A percentile compares a stretch with the other conserved stretches of the same genome.
phyloP scores from a whole-genome alignment of 2,113 vertebrate species.

The Mugil cephalus region DNA sequence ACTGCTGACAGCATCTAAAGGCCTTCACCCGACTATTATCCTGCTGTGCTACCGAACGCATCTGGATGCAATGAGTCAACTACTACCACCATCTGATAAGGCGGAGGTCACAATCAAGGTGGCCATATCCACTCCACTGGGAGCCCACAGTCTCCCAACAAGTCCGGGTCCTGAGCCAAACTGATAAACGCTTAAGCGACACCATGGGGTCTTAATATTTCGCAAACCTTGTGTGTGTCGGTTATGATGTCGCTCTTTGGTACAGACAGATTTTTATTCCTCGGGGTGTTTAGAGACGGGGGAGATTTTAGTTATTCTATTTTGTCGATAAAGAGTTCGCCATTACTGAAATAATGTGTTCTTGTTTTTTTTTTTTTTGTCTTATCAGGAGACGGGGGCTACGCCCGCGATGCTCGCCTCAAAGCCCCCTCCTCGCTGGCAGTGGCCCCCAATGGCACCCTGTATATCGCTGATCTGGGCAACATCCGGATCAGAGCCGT shows the following conservation, averaged over 20 bases:
- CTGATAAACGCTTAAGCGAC: slow-evolving; percentile 64
- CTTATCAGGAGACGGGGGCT: slow-evolving; percentile 91
- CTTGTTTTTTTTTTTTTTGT: slow-evolving; percentile 1
- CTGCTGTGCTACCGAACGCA: slow-evolving; percentile 65
- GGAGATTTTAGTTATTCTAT: slow-evolving; percentile 8
- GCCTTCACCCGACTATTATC: slow-evolving; percentile 60
- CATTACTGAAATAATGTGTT: slow-evolving; percentile 16
- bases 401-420: slow-evolving; percentile 94
- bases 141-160: slow-evolving; percentile 45
- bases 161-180: slow-evolving; percentile 59
- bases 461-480: slow-evolving; percentile 95
- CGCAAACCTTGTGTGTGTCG: slow-evolving; percentile 18
- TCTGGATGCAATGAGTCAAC: slow-evolving; percentile 63
- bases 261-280: slow-evolving; percentile 24
- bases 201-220: slow-evolving; percentile 48
- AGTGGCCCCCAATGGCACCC: slow-evolving; percentile 92
- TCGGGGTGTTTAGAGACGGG: slow-evolving; percentile 18
- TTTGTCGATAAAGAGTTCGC: slow-evolving; percentile 31
- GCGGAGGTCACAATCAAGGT: slow-evolving; percentile 73
- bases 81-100: slow-evolving; percentile 68
- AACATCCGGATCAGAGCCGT: slow-evolving; percentile 95
- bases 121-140: slow-evolving; percentile 52
- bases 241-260: slow-evolving; percentile 19
- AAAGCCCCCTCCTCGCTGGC: slow-evolving; percentile 95
- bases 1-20: slow-evolving; percentile 77